A percentile compares a stretch with the other conserved stretches of the same genome.
phyloP scores from a whole-genome alignment of 2,113 vertebrate genomes.

The Myrmecophaga tridactyla region DNA sequence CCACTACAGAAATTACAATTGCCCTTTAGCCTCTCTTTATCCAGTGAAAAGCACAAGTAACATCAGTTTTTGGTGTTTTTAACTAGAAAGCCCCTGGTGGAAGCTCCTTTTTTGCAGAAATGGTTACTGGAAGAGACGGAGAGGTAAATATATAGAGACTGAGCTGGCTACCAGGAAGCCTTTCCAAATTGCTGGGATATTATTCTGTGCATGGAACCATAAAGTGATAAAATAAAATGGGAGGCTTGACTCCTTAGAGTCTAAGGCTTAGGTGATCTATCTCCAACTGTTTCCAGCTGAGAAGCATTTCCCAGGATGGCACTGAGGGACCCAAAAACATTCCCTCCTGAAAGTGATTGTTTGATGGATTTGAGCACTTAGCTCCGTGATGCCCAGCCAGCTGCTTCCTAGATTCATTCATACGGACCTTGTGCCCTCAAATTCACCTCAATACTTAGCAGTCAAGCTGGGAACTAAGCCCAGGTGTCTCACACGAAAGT shows the following conservation, averaged over 20 bases:
- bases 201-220: not conserved
- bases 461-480: not conserved
- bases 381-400: not conserved
- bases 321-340: not conserved
- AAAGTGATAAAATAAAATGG: not conserved
- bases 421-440: not conserved
- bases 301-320: not conserved
- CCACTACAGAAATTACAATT: not conserved
- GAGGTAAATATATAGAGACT: not conserved
- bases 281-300: conserved; percentile 1
- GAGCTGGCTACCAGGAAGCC: not conserved
- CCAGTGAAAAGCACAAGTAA: not conserved
- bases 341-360: conserved; percentile 19
- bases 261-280: not conserved
- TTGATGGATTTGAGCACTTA: not conserved
- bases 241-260: not conserved
- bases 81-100: not conserved
- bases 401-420: not conserved
- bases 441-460: not conserved
- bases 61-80: not conserved
- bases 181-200: not conserved
- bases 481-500: not conserved
- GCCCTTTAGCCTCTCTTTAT: not conserved
- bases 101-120: not conserved
- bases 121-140: not conserved